Conservation (phyloP, 2,797 vertebrate genomes). For the Argya squamiceps region DNA sequence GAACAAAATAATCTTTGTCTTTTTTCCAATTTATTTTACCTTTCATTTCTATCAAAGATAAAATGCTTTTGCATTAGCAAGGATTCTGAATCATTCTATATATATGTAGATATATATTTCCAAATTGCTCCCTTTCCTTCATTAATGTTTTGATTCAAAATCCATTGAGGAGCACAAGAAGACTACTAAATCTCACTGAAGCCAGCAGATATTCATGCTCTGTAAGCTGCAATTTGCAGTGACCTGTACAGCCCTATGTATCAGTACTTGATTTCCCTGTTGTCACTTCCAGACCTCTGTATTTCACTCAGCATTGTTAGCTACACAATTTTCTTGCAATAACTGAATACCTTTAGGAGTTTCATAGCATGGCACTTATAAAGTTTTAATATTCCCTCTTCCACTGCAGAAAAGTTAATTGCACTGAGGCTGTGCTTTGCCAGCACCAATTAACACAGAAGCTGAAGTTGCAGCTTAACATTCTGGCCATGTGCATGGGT, state of each 20-base stretch:
- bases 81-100: neutral
- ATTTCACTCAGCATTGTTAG: neutral
- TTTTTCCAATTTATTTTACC: neutral
- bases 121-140: neutral
- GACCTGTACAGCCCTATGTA: neutral
- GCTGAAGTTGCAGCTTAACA: neutral
- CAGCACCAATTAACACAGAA: neutral
- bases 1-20: neutral
- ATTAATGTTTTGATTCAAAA: neutral
- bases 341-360: conserved; percentile 19
- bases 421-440: neutral
- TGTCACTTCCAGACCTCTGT: neutral
- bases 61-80: neutral
- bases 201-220: too few relatives aligned
- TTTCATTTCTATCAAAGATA: neutral
- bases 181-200: neutral
- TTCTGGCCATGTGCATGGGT: neutral
- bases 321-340: neutral
- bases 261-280: conserved; percentile 14
- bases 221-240: neutral
- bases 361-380: neutral
- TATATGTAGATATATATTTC: neutral
- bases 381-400: conserved; percentile 40
- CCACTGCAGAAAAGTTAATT: conserved; percentile 40
- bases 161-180: neutral